phyloP scores from a whole-genome alignment of 2,113 vertebrate species.

The Danio rerio region DNA sequence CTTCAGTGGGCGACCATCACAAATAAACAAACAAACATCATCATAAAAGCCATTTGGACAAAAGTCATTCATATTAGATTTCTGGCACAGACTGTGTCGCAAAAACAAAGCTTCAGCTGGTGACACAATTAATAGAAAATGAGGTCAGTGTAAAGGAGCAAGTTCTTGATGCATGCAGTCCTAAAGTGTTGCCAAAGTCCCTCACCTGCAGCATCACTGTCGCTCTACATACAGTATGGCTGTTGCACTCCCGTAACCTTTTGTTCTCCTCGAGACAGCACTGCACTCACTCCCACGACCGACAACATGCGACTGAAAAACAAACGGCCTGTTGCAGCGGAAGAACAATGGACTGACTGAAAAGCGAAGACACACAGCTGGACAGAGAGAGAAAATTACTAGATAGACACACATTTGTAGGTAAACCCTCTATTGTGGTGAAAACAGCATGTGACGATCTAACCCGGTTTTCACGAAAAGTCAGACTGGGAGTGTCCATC shows the following conservation, averaged over 20 bases:
- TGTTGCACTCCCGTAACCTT: slow-evolving; percentile 44
- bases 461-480: neutral
- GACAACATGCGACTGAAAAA: slow-evolving; percentile 26
- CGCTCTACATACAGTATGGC: neutral
- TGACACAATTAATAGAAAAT: slow-evolving; percentile 9
- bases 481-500: slow-evolving; percentile 15
- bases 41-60: neutral
- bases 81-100: neutral
- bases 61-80: slow-evolving; percentile 5
- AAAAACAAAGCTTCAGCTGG: neutral
- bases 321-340: slow-evolving; percentile 24
- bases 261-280: slow-evolving; percentile 30
- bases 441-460: neutral
- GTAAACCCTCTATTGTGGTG: slow-evolving; percentile 12
- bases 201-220: slow-evolving; percentile 15
- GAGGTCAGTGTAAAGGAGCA: neutral
- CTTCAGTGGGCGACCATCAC: too few species aligned
- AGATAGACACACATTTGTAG: neutral
- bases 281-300: slow-evolving; percentile 29
- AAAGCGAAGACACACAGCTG: neutral
- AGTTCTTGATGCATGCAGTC: slow-evolving; percentile 12
- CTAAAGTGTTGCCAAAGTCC: slow-evolving; percentile 6
- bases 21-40: neutral
- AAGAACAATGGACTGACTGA: slow-evolving; percentile 33
- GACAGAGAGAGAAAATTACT: slow-evolving; percentile 6